Evolutionary conservation across 2,113 vertebrate species (phyloP).

Genomic region (Gallinago undulata): DNA sequence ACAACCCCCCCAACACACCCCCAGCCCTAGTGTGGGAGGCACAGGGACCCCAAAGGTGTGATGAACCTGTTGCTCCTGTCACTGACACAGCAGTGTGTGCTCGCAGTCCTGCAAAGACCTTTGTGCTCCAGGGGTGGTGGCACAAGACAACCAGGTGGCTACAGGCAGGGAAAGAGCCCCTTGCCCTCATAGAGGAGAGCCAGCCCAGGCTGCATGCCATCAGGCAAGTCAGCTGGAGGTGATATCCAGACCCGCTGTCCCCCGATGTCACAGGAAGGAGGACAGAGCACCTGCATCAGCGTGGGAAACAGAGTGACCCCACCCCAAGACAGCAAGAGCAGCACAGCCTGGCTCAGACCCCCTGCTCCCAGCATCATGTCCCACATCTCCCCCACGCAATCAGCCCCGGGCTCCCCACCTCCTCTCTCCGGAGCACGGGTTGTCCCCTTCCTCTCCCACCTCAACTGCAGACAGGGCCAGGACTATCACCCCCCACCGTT

Average conservation of each 20-base stretch:
- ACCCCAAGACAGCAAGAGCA: neutral
- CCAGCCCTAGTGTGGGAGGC: rapidly evolving
- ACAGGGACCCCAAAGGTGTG: neutral
- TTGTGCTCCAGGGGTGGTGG: neutral
- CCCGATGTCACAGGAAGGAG: too few species aligned
- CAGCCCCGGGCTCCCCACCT: rapidly evolving
- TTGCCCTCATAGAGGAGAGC: neutral
- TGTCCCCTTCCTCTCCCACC: neutral
- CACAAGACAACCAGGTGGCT: neutral
- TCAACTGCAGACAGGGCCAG: neutral
- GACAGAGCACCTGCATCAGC: neutral
- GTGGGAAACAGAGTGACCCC: rapidly evolving
- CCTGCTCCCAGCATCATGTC: neutral
- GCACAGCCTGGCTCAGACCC: neutral
- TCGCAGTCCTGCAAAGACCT: neutral
- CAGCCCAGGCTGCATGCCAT: neutral
- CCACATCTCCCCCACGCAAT: neutral
- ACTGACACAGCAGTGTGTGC: rapidly evolving
- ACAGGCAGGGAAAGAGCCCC: rapidly evolving
- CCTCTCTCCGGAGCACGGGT: rapidly evolving
- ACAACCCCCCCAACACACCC: rapidly evolving
- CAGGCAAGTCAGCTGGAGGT: neutral
- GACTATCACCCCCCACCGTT: rapidly evolving
- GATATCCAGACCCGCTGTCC: rapidly evolving
- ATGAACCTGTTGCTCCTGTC: neutral